Evolutionary conservation across 1,140 invertebrate species (phyloP).

Genomic region (Chionoecetes opilio): DNA sequence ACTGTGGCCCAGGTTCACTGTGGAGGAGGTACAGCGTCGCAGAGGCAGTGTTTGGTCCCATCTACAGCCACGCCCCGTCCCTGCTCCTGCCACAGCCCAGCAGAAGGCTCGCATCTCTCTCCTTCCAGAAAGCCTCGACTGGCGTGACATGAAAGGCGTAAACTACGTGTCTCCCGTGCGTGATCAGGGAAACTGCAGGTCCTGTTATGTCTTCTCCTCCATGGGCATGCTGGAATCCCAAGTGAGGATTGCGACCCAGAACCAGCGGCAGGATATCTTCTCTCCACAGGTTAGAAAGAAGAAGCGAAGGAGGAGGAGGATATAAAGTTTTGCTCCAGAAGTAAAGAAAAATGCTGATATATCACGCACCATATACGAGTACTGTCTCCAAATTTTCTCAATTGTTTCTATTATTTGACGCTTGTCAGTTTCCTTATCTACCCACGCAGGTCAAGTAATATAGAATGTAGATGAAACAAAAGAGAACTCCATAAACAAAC

Average conservation of each 20-base stretch:
- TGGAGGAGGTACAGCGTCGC: constrained; percentile 83
- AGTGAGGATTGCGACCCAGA: constrained; percentile 84
- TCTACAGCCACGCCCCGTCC: not conserved
- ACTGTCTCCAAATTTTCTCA: no score
- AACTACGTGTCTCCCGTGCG: constrained; percentile 85
- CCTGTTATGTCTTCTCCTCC: constrained; percentile 86
- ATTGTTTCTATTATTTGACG: no score
- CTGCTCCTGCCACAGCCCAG: constrained; percentile 51
- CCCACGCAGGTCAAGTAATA: no score
- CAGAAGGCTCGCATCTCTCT: constrained; percentile 73
- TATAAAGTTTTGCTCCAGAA: no score
- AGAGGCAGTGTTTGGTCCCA: constrained; percentile 82
- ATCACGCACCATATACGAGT: no score
- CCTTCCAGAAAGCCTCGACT: constrained; percentile 85
- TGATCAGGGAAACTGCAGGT: constrained; percentile 84
- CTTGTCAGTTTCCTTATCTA: no score
- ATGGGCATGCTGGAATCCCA: constrained; percentile 85
- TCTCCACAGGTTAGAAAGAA: constrained; percentile 83
- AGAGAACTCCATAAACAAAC: no score
- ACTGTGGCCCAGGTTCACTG: constrained; percentile 82
- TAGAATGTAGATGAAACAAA: no score
- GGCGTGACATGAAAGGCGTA: constrained; percentile 85
- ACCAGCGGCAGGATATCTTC: constrained; percentile 83
- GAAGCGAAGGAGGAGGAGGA: not conserved
- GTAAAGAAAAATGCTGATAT: no score